A percentile compares a stretch with the other conserved stretches of the same genome.
These are phyloP conservation scores for Macrophya annulata DNA, from an alignment of 2,888 invertebrate species.

Conservation along the genomic window DNA sequence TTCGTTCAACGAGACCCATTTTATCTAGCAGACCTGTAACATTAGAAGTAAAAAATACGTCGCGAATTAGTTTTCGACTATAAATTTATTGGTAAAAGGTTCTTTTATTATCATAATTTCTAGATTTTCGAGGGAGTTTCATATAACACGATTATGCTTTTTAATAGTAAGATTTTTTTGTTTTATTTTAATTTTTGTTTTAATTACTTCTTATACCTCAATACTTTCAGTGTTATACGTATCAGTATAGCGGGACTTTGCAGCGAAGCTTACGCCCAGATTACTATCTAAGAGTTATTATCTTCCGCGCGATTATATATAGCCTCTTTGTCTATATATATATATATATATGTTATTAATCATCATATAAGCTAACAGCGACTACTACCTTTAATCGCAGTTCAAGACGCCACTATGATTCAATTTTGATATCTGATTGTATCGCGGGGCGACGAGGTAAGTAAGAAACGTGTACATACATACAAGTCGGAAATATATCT, in stretches of 20 bases:
- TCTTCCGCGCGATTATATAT: background rate
- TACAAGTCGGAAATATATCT: conserved; percentile 19
- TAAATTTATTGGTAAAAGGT: background rate
- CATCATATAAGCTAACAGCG: background rate
- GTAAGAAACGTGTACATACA: background rate
- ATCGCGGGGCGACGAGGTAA: background rate
- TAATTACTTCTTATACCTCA: conserved; percentile 9
- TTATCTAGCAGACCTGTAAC: conserved; percentile 64
- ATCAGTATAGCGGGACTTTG: conserved; percentile 58
- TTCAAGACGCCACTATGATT: background rate
- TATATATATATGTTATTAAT: background rate
- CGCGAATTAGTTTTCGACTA: background rate
- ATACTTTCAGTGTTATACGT: background rate
- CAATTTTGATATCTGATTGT: conserved; percentile 32
- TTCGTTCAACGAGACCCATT: conserved; percentile 76
- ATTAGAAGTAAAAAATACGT: conserved; percentile 46
- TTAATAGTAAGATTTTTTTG: background rate
- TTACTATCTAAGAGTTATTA: conserved; percentile 21
- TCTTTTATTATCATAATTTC: too few species aligned
- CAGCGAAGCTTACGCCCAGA: background rate
- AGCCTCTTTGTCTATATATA: background rate
- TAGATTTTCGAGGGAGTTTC: too few species aligned
- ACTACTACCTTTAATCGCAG: background rate
- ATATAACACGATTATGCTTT: too few species aligned
- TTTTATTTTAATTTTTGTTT: background rate